Conservation (phyloP, 2,113 vertebrate genomes). For the Cichladusa arquata region DNA sequence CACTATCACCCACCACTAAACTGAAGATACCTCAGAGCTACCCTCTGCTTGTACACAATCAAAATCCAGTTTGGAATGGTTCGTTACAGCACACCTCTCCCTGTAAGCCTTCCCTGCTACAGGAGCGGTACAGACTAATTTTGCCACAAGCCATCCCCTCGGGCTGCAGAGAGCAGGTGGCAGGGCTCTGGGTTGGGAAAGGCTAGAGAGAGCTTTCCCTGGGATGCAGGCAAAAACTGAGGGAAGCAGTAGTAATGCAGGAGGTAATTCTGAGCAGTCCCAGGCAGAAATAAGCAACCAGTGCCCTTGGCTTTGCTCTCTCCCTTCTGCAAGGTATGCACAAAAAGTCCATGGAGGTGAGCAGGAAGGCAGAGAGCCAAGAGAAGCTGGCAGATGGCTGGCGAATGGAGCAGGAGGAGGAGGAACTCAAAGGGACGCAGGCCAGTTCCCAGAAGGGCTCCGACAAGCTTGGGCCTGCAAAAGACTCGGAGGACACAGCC, state of each 20-base stretch:
- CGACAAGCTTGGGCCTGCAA: conserved; percentile 12
- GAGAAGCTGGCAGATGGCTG: conserved; percentile 71
- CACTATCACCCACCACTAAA: fast-evolving
- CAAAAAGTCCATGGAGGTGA: conserved; percentile 88
- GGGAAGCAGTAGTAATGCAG: not conserved
- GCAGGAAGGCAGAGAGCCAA: conserved; percentile 75
- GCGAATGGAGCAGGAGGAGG: conserved; percentile 59
- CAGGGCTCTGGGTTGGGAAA: not conserved
- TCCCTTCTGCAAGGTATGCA: conserved; percentile 85
- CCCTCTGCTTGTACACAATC: not conserved
- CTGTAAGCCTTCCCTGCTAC: not conserved
- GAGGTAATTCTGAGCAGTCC: not conserved
- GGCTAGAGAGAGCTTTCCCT: not conserved
- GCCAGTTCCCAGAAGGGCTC: conserved; percentile 39
- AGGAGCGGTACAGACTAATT: not conserved
- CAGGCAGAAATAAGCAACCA: not conserved
- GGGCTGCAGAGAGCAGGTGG: not conserved
- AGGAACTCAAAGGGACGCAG: conserved; percentile 50
- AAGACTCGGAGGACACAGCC: conserved; percentile 76
- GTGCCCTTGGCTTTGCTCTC: not conserved
- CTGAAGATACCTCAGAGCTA: not conserved
- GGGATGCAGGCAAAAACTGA: not conserved
- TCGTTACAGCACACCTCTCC: not conserved
- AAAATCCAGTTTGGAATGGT: not conserved
- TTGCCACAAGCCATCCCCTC: not conserved